Conservation (phyloP, 2,888 invertebrate species). For the Chirona hameri region DNA sequence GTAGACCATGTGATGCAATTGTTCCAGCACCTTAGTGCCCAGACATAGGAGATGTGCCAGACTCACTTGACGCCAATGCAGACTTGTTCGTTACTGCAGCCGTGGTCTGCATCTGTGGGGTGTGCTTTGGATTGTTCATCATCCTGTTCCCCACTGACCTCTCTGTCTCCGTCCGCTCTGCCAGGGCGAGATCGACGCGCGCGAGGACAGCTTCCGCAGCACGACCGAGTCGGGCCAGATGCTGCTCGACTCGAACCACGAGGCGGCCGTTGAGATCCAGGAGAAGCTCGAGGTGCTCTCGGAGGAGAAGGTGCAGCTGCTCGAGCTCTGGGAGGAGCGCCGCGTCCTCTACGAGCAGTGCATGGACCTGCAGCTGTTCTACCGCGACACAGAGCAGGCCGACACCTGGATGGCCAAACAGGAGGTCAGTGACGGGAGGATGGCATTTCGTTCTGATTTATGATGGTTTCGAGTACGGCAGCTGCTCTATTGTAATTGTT, state of each 20-base stretch:
- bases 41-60: too few species aligned
- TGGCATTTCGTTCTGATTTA: too few species aligned
- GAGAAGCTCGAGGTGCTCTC: conserved; percentile 75
- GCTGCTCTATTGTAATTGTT: too few species aligned
- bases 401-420: conserved; percentile 99
- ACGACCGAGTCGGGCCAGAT: conserved; percentile 84
- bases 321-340: conserved; percentile 93
- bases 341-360: conserved; percentile 97
- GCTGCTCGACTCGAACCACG: conserved; percentile 80
- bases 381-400: conserved; percentile 96
- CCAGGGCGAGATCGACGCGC: conserved; percentile 94
- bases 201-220: conserved; percentile 88
- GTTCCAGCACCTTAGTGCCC: too few species aligned
- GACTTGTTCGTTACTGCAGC: too few species aligned
- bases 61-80: too few species aligned
- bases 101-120: too few species aligned
- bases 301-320: conserved; percentile 77
- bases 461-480: too few species aligned
- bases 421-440: conserved; percentile 57
- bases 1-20: too few species aligned
- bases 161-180: conserved; percentile 25
- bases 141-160: too few species aligned
- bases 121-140: too few species aligned
- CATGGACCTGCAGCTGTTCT: conserved; percentile 98
- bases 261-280: conserved; percentile 85